Evolutionary conservation across 2,797 vertebrate species (phyloP).

Genomic region (Catostomus latipinnis): DNA sequence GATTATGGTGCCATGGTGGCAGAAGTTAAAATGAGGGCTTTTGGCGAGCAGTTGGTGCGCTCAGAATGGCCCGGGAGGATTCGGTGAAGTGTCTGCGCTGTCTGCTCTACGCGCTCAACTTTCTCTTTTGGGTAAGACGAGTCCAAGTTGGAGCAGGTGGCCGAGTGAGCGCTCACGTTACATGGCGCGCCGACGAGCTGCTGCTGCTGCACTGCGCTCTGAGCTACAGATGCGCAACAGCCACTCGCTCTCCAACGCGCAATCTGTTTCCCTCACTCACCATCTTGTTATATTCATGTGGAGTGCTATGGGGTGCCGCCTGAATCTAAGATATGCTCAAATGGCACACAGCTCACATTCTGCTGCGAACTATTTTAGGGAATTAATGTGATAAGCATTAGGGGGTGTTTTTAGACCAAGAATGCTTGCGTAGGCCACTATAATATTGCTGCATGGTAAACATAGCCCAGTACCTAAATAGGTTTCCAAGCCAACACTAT

Average conservation of each 20-base stretch:
- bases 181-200: conserved; percentile 45
- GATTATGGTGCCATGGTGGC: conserved; percentile 69
- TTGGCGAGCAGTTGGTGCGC: conserved; percentile 65
- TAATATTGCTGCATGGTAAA: conserved; percentile 49
- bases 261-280: conserved; percentile 15
- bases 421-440: conserved; percentile 46
- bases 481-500: conserved; percentile 25
- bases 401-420: conserved; percentile 58
- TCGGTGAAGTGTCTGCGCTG: conserved; percentile 94
- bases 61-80: conserved; percentile 95
- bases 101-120: conserved; percentile 92
- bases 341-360: conserved; percentile 62
- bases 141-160: conserved; percentile 75
- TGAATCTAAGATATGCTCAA: conserved; percentile 44
- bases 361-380: conserved; percentile 70
- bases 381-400: conserved; percentile 72
- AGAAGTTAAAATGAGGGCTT: conserved; percentile 79
- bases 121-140: conserved; percentile 95
- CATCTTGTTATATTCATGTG: conserved; percentile 34
- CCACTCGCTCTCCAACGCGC: conserved; percentile 20
- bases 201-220: conserved; percentile 15
- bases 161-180: conserved; percentile 60
- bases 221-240: conserved; percentile 35
- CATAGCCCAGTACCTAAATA: conserved; percentile 43
- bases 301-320: conserved; percentile 20